Evolutionary conservation across 2,797 vertebrate genomes (phyloP).

Genomic region (Pangasius mekongensis): DNA sequence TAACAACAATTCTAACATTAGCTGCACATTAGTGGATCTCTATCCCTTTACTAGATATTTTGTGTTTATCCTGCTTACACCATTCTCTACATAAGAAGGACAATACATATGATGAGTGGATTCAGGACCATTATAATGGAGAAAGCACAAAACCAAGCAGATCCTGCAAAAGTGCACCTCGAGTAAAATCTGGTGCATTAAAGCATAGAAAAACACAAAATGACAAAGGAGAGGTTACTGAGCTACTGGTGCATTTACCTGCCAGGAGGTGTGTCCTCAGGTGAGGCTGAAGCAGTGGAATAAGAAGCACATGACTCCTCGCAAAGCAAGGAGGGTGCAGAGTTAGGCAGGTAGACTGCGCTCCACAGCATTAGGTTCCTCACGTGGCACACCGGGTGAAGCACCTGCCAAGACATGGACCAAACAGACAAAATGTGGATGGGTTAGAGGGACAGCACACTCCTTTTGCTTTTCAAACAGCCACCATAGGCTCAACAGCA

Average conservation of each 20-base stretch:
- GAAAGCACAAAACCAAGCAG: background rate
- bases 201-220: background rate
- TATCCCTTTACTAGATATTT: background rate
- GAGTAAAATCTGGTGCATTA: background rate
- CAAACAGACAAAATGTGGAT: background rate
- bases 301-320: conserved; percentile 93
- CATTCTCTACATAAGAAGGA: background rate
- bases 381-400: conserved; percentile 96
- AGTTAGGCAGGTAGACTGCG: conserved; percentile 94
- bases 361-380: conserved; percentile 98
- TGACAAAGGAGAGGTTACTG: background rate
- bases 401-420: conserved; percentile 77
- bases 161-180: background rate
- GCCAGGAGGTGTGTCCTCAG: conserved; percentile 88
- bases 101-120: background rate
- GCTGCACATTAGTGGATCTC: background rate
- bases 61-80: background rate
- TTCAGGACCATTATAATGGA: background rate
- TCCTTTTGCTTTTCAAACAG: background rate
- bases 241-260: conserved; percentile 78
- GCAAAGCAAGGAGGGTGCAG: conserved; percentile 90
- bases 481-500: background rate
- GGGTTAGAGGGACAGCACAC: background rate
- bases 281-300: conserved; percentile 83
- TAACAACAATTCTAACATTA: background rate